These are phyloP conservation scores for Anticlea derivata DNA, from an alignment of 2,888 invertebrate species.

Conservation along the genomic window DNA sequence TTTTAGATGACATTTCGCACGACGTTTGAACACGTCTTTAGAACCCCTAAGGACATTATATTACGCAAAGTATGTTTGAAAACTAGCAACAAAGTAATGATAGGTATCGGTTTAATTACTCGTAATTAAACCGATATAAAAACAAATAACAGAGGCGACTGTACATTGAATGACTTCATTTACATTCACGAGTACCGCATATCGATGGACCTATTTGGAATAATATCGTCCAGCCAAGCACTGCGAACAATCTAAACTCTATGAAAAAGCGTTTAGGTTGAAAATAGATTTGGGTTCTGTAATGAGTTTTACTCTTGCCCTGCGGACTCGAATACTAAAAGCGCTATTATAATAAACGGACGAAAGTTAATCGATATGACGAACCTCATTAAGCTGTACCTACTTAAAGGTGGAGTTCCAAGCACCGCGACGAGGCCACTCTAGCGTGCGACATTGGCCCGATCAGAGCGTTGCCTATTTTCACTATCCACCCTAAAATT, in stretches of 20 bases:
- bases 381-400: constrained; percentile 20
- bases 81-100: too few relatives aligned
- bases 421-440: background rate
- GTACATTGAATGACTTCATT: constrained; percentile 39
- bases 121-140: constrained; percentile 17
- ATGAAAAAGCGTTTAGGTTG: constrained; percentile 6
- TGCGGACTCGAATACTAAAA: constrained; percentile 43
- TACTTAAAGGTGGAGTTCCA: constrained; percentile 3
- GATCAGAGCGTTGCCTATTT: too few relatives aligned
- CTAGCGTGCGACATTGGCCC: too few relatives aligned
- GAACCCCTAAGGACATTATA: too few relatives aligned
- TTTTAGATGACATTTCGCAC: too few relatives aligned
- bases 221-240: constrained; percentile 5
- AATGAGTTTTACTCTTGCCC: constrained; percentile 48
- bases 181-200: constrained; percentile 36
- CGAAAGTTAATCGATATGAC: constrained; percentile 25
- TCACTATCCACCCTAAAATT: too few relatives aligned
- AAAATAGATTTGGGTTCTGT: constrained; percentile 22
- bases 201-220: constrained; percentile 26
- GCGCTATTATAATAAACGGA: constrained; percentile 35
- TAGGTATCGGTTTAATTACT: too few relatives aligned
- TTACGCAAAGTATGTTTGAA: too few relatives aligned
- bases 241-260: constrained; percentile 9
- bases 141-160: constrained; percentile 21
- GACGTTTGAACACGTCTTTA: too few relatives aligned